Evolutionary conservation across 1,140 invertebrate genomes (phyloP), one percentile per base, ranked within the genome.

Genomic region (Nilaparvata lugens): DNA sequence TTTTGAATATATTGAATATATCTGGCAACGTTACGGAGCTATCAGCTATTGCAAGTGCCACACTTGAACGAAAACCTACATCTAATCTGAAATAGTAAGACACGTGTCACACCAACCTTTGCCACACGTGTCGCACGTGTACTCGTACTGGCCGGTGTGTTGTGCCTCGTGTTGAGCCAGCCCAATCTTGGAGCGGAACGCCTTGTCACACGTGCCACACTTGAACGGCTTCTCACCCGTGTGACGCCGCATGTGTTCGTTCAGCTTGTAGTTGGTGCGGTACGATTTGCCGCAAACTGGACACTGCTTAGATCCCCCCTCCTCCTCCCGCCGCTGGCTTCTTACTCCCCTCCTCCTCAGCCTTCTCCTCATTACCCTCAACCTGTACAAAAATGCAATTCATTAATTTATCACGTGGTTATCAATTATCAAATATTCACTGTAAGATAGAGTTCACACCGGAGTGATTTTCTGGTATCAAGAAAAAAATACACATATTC

Each of bases 211-310:
- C 23, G 83, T 76, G 5, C 56, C 54, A 73, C 90, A 93, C 43
- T 86, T 79, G 71, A 86, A 91, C 13, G 87, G 87, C 68, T 88
- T 89, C 68, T 91, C 86, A 1, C 88, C 88, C 0, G 88, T 89
- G 65, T 91, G 72, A n/a, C 82, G 83, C n/a, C 85, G 71, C 73
- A 83, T 82, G 69, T 95, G 93, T 56, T 86, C 85, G 62, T 83
- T 82, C n/a, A 88, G 69, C 68, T 88, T 82, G 57, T 82, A 82
- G 70, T 82, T 82, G 0, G 80, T 80, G 51, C 77, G 73, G 66
- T 81, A 82, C 13, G 76, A 72, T 67, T 83, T 82, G 0, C 79
- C 80, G 62, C 81, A 83, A 7, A 78, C 75, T 9, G 70, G 68
- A 62, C 81, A 83, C 21, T 78, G 66, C 68, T 81, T 81, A 1